phyloP scores from a whole-genome alignment of 2,797 vertebrate species.

The Fundulus diaphanus region DNA sequence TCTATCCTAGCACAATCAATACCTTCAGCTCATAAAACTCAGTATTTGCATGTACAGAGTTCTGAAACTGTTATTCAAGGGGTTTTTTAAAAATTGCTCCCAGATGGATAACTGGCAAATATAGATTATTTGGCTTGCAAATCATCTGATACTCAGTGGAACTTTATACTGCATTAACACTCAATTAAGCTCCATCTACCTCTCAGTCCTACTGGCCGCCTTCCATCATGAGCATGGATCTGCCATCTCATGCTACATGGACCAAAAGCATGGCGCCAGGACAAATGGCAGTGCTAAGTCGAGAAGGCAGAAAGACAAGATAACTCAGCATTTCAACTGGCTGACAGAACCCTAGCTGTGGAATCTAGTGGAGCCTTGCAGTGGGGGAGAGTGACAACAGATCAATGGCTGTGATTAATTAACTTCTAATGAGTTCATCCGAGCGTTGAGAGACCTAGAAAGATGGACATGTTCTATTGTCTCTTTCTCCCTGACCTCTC shows the following conservation, averaged over 20 bases:
- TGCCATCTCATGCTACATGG: constrained; percentile 60
- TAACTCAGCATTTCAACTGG: constrained; percentile 51
- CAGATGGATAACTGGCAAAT: neutral
- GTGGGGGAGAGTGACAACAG: constrained; percentile 77
- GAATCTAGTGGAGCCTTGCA: constrained; percentile 64
- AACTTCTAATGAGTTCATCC: constrained; percentile 86
- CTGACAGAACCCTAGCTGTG: constrained; percentile 62
- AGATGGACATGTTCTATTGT: constrained; percentile 71
- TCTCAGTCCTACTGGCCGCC: constrained; percentile 13
- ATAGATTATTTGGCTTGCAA: constrained; percentile 38
- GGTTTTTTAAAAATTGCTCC: constrained; percentile 7
- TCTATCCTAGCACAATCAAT: neutral
- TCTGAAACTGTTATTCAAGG: neutral
- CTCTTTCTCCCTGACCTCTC: constrained; percentile 52
- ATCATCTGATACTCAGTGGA: constrained; percentile 26
- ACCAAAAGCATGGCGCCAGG: constrained; percentile 65
- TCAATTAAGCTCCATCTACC: constrained; percentile 36
- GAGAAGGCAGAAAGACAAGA: constrained; percentile 28
- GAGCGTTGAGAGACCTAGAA: constrained; percentile 73
- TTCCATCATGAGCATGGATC: constrained; percentile 39
- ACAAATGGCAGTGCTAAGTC: constrained; percentile 18
- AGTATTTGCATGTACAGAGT: neutral
- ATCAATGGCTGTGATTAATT: constrained; percentile 86
- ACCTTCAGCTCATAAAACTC: neutral
- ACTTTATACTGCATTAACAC: constrained; percentile 54